Conservation (phyloP, 1,140 invertebrate species). For the fruit fly (Drosophila melanogaster) region DNA sequence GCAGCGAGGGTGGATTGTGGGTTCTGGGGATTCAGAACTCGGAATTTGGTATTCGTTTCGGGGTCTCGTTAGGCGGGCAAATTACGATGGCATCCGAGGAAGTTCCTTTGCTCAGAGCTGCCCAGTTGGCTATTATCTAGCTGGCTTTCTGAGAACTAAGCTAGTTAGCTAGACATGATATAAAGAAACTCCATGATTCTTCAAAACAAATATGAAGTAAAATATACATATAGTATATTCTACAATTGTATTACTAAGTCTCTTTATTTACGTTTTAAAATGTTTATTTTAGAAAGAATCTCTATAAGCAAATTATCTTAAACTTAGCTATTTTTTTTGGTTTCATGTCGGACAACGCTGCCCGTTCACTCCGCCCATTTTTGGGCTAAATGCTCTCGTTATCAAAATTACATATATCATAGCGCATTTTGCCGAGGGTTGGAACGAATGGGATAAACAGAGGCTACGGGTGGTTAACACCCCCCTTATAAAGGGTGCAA, state of each 20-base stretch:
- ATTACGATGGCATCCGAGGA: slow-evolving; percentile 20
- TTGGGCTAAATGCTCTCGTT: slow-evolving; percentile 66
- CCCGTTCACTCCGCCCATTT: neutral
- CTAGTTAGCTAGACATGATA: too few species aligned
- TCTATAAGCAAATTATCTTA: too few species aligned
- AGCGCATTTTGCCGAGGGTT: slow-evolving; percentile 48
- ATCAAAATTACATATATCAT: slow-evolving; percentile 71
- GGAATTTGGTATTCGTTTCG: slow-evolving; percentile 15
- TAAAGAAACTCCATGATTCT: too few species aligned
- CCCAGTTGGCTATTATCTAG: neutral
- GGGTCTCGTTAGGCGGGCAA: slow-evolving; percentile 44
- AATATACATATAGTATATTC: too few species aligned
- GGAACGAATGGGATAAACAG: slow-evolving; percentile 53
- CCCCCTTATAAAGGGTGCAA: slow-evolving; percentile 52
- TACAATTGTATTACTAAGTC: too few species aligned
- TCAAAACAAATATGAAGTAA: too few species aligned
- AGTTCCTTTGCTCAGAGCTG: neutral
- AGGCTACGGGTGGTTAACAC: slow-evolving; percentile 74
- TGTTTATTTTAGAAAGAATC: too few species aligned
- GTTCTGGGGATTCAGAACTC: slow-evolving; percentile 28
- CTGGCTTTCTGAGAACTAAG: neutral
- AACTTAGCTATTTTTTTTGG: neutral
- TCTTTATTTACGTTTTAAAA: too few species aligned
- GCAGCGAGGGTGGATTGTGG: slow-evolving; percentile 50
- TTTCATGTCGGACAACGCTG: neutral